Evolutionary conservation across 2,113 vertebrate species (phyloP).

Genomic region (Saccopteryx leptura): DNA sequence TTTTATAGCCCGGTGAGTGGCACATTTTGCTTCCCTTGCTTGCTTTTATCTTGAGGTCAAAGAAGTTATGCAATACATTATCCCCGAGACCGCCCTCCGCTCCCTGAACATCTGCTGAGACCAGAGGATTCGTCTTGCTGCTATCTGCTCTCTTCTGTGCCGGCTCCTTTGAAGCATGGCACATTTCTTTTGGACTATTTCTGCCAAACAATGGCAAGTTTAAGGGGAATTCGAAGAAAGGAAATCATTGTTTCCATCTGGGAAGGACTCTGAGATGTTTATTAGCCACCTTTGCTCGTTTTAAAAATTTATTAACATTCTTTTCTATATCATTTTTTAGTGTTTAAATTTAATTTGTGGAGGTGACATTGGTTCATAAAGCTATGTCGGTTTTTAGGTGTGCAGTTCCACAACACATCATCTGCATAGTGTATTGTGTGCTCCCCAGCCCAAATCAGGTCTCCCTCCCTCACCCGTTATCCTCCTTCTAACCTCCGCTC

Average conservation of each 20-base stretch:
- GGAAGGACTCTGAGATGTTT: slow-evolving; percentile 71
- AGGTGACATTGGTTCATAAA: background rate
- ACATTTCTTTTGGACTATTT: slow-evolving; percentile 82
- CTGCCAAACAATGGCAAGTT: slow-evolving; percentile 77
- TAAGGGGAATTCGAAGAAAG: slow-evolving; percentile 72
- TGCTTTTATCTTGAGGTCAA: slow-evolving; percentile 84
- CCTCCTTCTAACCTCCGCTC: background rate
- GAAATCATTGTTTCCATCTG: slow-evolving; percentile 71
- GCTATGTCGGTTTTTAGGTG: background rate
- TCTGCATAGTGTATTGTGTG: background rate
- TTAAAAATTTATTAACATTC: background rate
- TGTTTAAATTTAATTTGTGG: background rate
- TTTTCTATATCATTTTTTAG: too few species aligned
- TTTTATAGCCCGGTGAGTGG: slow-evolving; percentile 74
- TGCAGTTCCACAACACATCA: background rate
- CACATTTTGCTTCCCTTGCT: slow-evolving; percentile 75
- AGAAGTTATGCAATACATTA: slow-evolving; percentile 76
- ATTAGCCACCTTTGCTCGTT: background rate
- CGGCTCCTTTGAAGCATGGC: slow-evolving; percentile 78
- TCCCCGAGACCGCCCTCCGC: slow-evolving; percentile 65
- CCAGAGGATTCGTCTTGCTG: slow-evolving; percentile 77
- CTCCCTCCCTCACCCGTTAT: background rate
- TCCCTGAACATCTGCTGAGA: slow-evolving; percentile 75
- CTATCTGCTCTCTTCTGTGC: slow-evolving; percentile 70
- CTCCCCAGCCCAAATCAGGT: background rate